Base-by-base conservation (phyloP, 1,140 invertebrate species). In the Battus philenor region DNA sequence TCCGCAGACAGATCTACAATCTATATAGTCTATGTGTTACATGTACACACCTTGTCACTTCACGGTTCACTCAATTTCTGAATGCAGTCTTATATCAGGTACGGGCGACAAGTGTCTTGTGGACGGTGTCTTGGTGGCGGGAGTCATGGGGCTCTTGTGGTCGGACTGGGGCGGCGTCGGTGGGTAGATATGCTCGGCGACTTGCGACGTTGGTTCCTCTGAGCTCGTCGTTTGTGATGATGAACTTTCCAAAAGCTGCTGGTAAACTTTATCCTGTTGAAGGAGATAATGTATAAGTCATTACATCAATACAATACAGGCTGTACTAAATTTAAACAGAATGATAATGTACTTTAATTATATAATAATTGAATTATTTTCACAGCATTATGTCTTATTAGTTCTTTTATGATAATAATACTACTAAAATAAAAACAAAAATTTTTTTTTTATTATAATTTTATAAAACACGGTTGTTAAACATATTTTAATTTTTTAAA, bases 111-210 rank as follows among this genome's bases (percentile, higher is more conserved):
- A 38, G 12, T 54, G 57, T 18, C 55, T 17, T 3, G 59, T 62
- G 30, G 72, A 70, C 2, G 73, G 78, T 4, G 76, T 76, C 50
- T 70, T 76, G 2, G 61, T 56, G 44, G 54, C 20, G n/a, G 72
- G 65, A 0, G 78, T 67, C 32, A 56, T 60, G n/a, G 76, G 78
- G 47, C 72, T 78, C 58, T 83, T 83, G 38, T 83, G 74, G 55
- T 76, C 75, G 15, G 76, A 80, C 33, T 70, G 68, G 20, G 79
- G 79, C 17, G 79, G 79, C 44, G 79, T 83, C n/a, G 74, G 79
- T 20, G 76, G 76, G 64, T 57, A 80, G 24, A 77, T 49, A 61
- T 73, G 64, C 32, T 47, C 34, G 5, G 44, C 29, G 8, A 38
- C 50, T 27, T 62, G 49, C 1, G 62, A 49, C 7, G 58, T 31